Conservation (phyloP, 2,113 vertebrate genomes). For the Colaptes auratus region DNA sequence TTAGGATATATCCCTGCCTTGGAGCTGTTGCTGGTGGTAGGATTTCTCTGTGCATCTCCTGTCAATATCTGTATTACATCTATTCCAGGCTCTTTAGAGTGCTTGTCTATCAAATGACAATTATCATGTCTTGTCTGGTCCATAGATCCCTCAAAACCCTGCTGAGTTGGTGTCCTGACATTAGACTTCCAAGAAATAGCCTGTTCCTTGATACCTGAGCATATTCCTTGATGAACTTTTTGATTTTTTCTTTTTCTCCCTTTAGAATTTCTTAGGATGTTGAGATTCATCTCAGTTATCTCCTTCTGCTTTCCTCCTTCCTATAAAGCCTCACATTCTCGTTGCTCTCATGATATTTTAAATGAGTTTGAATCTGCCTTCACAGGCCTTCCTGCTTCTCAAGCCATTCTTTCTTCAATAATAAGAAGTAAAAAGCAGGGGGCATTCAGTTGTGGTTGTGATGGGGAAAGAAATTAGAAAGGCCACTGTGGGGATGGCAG, state of each 20-base stretch:
- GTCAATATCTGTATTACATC: neutral
- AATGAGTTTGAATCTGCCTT: neutral
- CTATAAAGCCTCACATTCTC: neutral
- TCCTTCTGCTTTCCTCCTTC: neutral
- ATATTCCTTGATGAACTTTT: neutral
- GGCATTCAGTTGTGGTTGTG: neutral
- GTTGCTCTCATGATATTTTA: neutral
- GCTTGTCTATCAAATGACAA: neutral
- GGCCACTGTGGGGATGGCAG: neutral
- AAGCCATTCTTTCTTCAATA: neutral
- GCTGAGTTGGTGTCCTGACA: neutral
- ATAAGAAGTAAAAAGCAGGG: neutral
- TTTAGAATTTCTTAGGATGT: neutral
- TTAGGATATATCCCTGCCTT: neutral
- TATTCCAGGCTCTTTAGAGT: neutral
- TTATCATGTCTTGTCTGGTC: neutral
- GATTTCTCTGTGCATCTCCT: neutral
- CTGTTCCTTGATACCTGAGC: neutral
- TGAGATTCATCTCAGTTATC: neutral
- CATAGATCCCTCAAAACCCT: neutral
- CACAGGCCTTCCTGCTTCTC: neutral
- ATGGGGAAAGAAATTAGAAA: neutral
- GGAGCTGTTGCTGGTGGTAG: neutral
- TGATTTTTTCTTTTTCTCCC: neutral
- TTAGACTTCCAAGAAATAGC: neutral